A percentile compares a stretch with the other conserved stretches of the same genome.
Evolutionary conservation across 2,113 vertebrate genomes (phyloP).

Genomic region (Penelope pileata): DNA sequence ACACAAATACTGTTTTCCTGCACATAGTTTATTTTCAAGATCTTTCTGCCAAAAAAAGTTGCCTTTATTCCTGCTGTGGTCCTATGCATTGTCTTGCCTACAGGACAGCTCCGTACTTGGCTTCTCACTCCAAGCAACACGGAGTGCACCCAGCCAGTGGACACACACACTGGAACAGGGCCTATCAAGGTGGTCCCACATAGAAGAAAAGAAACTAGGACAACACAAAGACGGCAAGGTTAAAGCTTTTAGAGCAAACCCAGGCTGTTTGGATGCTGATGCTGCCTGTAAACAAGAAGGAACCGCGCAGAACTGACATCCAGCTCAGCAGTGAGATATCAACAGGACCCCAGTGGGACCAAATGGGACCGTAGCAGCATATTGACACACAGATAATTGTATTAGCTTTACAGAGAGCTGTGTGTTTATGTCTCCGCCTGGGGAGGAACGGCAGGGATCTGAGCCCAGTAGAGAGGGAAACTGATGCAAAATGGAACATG

Average conservation of each 20-base stretch:
- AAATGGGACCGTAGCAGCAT: neutral
- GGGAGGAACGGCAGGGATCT: conserved; percentile 13
- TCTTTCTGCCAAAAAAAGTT: neutral
- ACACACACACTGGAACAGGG: neutral
- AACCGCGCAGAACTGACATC: conserved; percentile 8
- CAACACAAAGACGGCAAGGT: neutral
- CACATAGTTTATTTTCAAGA: neutral
- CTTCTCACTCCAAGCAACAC: neutral
- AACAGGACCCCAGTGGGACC: conserved; percentile 27
- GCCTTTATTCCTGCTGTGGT: neutral
- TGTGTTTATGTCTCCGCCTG: neutral
- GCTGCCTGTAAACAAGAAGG: conserved; percentile 18
- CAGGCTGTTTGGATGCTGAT: neutral
- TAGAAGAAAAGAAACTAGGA: neutral
- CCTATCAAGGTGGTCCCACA: neutral
- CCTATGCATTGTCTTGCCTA: neutral
- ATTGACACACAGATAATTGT: conserved; percentile 29
- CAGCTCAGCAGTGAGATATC: conserved; percentile 17
- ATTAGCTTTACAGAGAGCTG: neutral
- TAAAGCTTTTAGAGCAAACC: neutral
- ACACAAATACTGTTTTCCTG: neutral
- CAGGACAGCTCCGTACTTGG: neutral
- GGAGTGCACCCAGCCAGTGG: neutral
- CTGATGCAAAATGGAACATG: neutral
- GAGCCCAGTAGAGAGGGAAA: neutral